These are phyloP conservation scores for Plebejus argus DNA, from an alignment of 2,888 invertebrate species.

Conservation along the genomic window DNA sequence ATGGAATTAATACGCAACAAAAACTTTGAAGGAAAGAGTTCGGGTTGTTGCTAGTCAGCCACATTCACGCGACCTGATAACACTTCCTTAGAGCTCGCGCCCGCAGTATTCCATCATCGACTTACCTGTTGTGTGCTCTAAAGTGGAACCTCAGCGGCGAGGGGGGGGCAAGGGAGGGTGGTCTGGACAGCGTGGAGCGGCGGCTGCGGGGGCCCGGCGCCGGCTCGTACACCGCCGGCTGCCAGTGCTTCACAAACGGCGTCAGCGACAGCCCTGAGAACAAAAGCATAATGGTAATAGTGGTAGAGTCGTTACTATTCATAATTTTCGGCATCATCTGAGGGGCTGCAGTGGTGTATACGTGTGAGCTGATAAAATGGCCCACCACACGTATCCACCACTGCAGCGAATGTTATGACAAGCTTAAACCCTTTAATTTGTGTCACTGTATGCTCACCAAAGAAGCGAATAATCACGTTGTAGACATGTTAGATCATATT, in stretches of 20 bases:
- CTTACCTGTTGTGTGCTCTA: slow-evolving; percentile 84
- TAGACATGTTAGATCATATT: not conserved
- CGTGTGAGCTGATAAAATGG: too few relatives aligned
- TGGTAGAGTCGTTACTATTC: not conserved
- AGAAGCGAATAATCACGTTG: not conserved
- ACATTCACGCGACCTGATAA: too few relatives aligned
- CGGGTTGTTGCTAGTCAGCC: too few relatives aligned
- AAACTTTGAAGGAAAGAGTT: too few relatives aligned
- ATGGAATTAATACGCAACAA: too few relatives aligned
- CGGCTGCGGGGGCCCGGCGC: slow-evolving; percentile 84
- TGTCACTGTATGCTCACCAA: not conserved
- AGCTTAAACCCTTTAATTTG: not conserved
- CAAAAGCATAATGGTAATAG: slow-evolving; percentile 5
- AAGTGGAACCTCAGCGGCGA: slow-evolving; percentile 81
- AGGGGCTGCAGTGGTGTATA: not conserved
- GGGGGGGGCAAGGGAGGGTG: slow-evolving; percentile 58
- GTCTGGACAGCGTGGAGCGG: slow-evolving; percentile 59
- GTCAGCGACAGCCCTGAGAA: slow-evolving; percentile 83
- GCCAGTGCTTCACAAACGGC: slow-evolving; percentile 90
- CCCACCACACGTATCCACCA: too few relatives aligned
- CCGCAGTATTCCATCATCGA: not conserved
- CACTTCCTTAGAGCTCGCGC: not conserved
- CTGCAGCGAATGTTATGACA: not conserved
- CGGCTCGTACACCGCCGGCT: slow-evolving; percentile 88
- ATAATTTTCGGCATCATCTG: too few relatives aligned